Evolutionary conservation across 2,113 vertebrate genomes (phyloP).

Genomic region (Indicator indicator): DNA sequence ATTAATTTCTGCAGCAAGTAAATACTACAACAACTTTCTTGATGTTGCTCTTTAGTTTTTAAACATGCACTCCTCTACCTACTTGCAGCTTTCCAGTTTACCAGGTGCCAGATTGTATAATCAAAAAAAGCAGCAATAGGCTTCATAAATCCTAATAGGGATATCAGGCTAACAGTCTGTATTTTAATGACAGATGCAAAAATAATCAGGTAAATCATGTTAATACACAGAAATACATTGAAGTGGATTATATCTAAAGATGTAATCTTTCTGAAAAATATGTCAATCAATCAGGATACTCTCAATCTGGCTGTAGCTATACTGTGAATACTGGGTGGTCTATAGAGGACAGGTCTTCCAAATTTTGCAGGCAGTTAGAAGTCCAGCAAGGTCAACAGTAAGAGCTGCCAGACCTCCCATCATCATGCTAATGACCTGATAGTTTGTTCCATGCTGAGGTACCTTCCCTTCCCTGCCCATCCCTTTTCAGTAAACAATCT

Average conservation of each 20-base stretch:
- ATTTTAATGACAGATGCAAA: background rate
- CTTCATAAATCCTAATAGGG: background rate
- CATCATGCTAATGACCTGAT: background rate
- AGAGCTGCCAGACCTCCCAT: background rate
- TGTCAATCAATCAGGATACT: background rate
- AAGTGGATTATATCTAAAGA: background rate
- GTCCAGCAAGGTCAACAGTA: background rate
- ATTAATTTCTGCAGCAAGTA: conserved; percentile 19
- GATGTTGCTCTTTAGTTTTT: conserved; percentile 31
- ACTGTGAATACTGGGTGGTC: background rate
- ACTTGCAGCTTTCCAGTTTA: background rate
- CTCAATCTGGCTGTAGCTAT: background rate
- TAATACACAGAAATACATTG: background rate
- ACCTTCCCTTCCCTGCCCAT: background rate
- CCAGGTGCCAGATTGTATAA: background rate
- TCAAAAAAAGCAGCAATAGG: background rate
- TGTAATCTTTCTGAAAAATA: background rate
- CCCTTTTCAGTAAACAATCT: background rate
- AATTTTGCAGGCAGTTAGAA: background rate
- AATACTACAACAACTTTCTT: conserved; percentile 4
- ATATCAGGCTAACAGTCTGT: background rate
- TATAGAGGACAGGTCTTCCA: background rate
- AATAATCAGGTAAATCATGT: background rate
- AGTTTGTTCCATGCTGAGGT: background rate
- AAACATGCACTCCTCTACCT: background rate